Conservation (phyloP, 1,140 invertebrate genomes). For the Eupristina koningsbergeri region DNA sequence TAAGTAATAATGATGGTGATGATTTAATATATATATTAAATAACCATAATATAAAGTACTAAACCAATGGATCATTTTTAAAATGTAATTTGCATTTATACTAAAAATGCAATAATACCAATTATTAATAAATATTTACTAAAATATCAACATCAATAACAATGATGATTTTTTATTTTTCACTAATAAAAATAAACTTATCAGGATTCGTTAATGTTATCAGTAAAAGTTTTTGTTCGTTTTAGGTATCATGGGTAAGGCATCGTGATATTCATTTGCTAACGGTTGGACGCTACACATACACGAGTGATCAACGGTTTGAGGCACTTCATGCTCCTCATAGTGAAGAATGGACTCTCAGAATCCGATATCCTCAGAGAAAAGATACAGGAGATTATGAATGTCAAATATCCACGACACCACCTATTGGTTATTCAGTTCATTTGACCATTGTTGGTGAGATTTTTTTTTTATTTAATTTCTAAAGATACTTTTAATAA, state of each 20-base stretch:
- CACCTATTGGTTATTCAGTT: constrained; percentile 85
- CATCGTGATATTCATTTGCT: constrained; percentile 89
- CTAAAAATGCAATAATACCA: no score
- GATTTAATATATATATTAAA: no score
- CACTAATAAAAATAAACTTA: no score
- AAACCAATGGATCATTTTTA: no score
- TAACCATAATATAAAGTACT: no score
- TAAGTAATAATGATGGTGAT: no score
- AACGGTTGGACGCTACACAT: constrained; percentile 88
- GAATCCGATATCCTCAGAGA: constrained; percentile 83
- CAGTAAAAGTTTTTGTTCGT: constrained; percentile 50
- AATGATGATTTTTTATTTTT: no score
- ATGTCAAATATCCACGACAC: constrained; percentile 90
- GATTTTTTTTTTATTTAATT: no score
- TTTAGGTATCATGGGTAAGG: constrained; percentile 90
- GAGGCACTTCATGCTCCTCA: constrained; percentile 84
- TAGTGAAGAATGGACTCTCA: constrained; percentile 84
- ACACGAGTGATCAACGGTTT: constrained; percentile 88
- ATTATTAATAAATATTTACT: no score
- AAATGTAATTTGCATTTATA: no score
- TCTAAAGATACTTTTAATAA: no score
- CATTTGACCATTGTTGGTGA: constrained; percentile 87
- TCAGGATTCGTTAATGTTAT: neutral
- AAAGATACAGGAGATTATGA: constrained; percentile 88
- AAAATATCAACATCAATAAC: no score